Evolutionary conservation across 1,140 invertebrate species (phyloP).

Genomic region (Papilio polytes): DNA sequence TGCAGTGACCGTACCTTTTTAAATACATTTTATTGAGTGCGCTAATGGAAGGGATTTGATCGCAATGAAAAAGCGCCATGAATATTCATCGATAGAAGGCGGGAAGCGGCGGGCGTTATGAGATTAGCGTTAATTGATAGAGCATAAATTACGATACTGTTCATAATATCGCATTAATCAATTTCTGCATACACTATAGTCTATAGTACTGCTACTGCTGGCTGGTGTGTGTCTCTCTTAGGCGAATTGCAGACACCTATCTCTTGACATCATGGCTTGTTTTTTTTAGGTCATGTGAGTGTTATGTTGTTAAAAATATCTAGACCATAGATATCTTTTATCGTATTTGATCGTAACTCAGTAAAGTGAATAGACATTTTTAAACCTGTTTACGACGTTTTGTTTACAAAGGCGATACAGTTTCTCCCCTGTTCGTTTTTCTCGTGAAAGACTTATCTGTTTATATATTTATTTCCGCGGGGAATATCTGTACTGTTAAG

Average conservation of each 20-base stretch:
- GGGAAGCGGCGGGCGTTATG: not conserved
- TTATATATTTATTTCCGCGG: conserved; percentile 23
- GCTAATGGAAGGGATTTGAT: conserved; percentile 25
- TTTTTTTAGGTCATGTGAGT: no score
- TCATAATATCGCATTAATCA: not conserved
- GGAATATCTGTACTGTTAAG: conserved; percentile 20
- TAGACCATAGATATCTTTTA: no score
- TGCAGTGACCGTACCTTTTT: not conserved
- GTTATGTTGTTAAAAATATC: no score
- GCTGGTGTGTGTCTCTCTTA: no score
- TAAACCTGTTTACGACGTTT: not conserved
- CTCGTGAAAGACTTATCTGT: conserved; percentile 7
- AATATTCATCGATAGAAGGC: conserved; percentile 5
- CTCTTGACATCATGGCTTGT: no score
- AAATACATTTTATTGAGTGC: conserved; percentile 9
- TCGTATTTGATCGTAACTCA: not conserved
- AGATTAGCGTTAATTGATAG: conserved; percentile 15
- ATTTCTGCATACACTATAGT: not conserved
- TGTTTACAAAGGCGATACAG: not conserved
- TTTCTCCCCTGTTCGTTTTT: not conserved
- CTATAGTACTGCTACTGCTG: not conserved
- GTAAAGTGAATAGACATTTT: not conserved
- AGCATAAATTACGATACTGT: conserved; percentile 9
- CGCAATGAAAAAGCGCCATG: conserved; percentile 8
- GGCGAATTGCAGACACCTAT: no score